Evolutionary conservation across 2,888 invertebrate species (phyloP), one percentile per base, ranked within the genome.

Genomic region (Melipona beecheii): DNA sequence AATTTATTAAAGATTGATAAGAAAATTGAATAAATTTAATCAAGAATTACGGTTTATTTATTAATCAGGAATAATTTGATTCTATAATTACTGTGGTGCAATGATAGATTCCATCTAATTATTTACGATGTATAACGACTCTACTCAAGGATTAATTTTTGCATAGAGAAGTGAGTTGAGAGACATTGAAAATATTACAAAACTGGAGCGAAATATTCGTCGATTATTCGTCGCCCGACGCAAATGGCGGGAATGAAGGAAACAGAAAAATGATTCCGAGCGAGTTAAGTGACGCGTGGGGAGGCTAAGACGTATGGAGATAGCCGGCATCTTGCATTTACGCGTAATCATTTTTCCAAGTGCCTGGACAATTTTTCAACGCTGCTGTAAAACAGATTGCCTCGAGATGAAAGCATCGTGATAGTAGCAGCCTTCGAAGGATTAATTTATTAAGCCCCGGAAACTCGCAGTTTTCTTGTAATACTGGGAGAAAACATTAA

Each of bases 281-380:
- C 43, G 15, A 50, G 17, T 50, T 50, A 5, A 17, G 50, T 50
- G 50, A 50, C 50, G 50, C 50, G 50, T 4, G 50, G 4, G 5
- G 50, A 50, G 17, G 17, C 50, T 17, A 50, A 50, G 50, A 56
- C n/a, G n/a, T 56, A 56, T 56, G 56, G 56, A 56, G 56, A 56
- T 56, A 56, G 56, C n/a, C 56, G 56, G n/a, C 15, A n/a, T n/a
- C 56, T 56, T 1, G n/a, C 15, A n/a, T n/a, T 56, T 56, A 1
- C 56, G n/a, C 13, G n/a, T n/a, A 15, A 56, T n/a, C 56, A 56
- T 56, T 56, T 56, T n/a, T 56, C 56, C 56, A 56, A 15, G n/a
- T n/a, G 15, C n/a, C n/a, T n/a, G n/a, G n/a, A 56, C 56, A 56
- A 56, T 56, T 56, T 56, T 56, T 56, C 56, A 56, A 56, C n/a